Conservation (phyloP, 2,797 vertebrate species). For the Lacerta bilineata region DNA sequence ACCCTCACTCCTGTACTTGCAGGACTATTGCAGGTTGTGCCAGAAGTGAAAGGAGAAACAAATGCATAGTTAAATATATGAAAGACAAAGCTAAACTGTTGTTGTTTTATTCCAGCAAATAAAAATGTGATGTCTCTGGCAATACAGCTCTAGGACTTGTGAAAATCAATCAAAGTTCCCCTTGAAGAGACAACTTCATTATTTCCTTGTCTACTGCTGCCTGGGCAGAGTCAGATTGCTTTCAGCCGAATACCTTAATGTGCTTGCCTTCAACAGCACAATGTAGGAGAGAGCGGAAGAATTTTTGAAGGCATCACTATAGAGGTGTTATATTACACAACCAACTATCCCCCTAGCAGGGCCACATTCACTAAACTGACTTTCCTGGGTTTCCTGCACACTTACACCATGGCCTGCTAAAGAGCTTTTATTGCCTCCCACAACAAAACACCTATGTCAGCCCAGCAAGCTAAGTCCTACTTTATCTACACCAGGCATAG, state of each 20-base stretch:
- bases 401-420: fast-evolving
- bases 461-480: neutral
- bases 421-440: fast-evolving
- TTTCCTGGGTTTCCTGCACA: neutral
- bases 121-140: constrained; percentile 53
- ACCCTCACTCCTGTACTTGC: neutral
- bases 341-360: neutral
- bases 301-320: fast-evolving
- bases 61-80: neutral
- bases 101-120: neutral
- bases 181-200: neutral
- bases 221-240: constrained; percentile 11
- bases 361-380: neutral
- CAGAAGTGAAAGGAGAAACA: neutral
- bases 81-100: neutral
- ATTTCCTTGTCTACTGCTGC: neutral
- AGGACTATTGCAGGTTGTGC: neutral
- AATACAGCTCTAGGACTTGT: neutral
- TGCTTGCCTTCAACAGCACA: fast-evolving
- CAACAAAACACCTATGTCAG: neutral
- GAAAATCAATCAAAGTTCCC: constrained; percentile 35
- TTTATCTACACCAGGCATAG: neutral
- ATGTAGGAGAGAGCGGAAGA: fast-evolving
- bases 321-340: fast-evolving
- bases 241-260: constrained; percentile 15